These are phyloP conservation scores for Drosophila setifemur DNA, from an alignment of 1,140 invertebrate genomes.

Conservation along the genomic window DNA sequence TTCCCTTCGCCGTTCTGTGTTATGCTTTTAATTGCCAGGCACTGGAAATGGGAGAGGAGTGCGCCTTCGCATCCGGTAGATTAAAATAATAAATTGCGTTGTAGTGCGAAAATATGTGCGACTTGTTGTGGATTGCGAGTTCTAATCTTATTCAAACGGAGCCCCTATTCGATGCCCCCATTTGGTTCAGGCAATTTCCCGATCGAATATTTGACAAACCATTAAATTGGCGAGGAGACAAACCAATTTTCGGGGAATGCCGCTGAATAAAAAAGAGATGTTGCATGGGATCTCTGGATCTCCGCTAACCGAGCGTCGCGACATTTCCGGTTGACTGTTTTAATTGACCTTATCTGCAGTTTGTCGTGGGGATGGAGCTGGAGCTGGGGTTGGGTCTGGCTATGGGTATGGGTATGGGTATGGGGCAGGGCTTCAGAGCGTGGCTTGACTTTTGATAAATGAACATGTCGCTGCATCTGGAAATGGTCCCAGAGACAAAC, in stretches of 20 bases:
- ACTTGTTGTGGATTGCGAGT: neutral
- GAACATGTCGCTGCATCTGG: slow-evolving; percentile 60
- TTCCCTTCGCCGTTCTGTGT: slow-evolving; percentile 13
- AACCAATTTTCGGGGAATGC: neutral
- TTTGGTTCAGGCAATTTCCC: slow-evolving; percentile 7
- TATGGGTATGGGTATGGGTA: slow-evolving; percentile 6
- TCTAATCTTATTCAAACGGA: slow-evolving; percentile 61
- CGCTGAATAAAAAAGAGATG: slow-evolving; percentile 4
- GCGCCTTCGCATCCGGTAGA: slow-evolving; percentile 66
- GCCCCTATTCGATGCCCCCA: slow-evolving; percentile 30
- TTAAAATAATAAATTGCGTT: slow-evolving; percentile 69
- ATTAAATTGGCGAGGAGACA: slow-evolving; percentile 37
- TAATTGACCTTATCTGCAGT: slow-evolving; percentile 80
- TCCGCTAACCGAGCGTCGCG: slow-evolving; percentile 63
- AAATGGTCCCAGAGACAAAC: slow-evolving; percentile 43
- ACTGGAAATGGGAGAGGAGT: slow-evolving; percentile 8
- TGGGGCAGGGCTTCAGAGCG: slow-evolving; percentile 41
- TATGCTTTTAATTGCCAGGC: slow-evolving; percentile 55
- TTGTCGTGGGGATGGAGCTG: slow-evolving; percentile 15
- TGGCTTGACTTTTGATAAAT: slow-evolving; percentile 80
- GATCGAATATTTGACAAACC: slow-evolving; percentile 38
- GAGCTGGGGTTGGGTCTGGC: too few relatives aligned
- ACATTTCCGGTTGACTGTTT: slow-evolving; percentile 81
- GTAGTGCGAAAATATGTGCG: slow-evolving; percentile 75
- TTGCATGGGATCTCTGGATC: slow-evolving; percentile 15